These are phyloP conservation scores for Trisateles emortualis DNA, from an alignment of 2,888 invertebrate genomes.

Conservation along the genomic window DNA sequence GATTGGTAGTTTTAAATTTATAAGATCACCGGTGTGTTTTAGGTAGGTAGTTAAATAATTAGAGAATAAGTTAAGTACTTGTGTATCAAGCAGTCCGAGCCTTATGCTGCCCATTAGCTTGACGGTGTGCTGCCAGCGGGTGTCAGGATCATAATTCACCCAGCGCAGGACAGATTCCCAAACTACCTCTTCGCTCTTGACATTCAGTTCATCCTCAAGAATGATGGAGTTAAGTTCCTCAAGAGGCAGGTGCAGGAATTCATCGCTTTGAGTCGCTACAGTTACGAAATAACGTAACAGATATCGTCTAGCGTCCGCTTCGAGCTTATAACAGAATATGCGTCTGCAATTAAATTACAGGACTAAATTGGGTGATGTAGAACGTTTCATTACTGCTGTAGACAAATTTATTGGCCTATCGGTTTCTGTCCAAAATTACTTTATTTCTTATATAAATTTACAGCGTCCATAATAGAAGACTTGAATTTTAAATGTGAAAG, in stretches of 20 bases:
- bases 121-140: constrained; percentile 91
- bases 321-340: constrained; percentile 91
- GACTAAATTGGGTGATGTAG: constrained; percentile 8
- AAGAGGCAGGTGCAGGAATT: constrained; percentile 90
- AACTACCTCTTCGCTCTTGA: constrained; percentile 94
- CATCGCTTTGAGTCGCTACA: constrained; percentile 91
- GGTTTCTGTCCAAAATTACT: not conserved
- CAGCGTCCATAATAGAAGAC: too few species aligned
- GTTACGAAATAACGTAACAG: constrained; percentile 92
- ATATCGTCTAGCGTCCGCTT: constrained; percentile 89
- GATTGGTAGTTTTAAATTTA: too few species aligned
- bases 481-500: too few species aligned
- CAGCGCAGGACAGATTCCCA: constrained; percentile 95
- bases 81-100: constrained; percentile 93
- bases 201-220: constrained; percentile 94
- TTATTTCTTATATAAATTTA: too few species aligned
- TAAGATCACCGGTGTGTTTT: too few species aligned
- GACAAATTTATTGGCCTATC: not conserved
- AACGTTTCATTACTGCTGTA: constrained; percentile 8
- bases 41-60: too few species aligned
- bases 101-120: constrained; percentile 93
- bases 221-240: constrained; percentile 92
- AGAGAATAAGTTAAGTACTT: constrained; percentile 66
- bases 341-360: constrained; percentile 75
- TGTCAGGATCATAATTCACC: constrained; percentile 93